Conservation (phyloP, 2,888 invertebrate genomes). For the Meteorus cinctellus region DNA sequence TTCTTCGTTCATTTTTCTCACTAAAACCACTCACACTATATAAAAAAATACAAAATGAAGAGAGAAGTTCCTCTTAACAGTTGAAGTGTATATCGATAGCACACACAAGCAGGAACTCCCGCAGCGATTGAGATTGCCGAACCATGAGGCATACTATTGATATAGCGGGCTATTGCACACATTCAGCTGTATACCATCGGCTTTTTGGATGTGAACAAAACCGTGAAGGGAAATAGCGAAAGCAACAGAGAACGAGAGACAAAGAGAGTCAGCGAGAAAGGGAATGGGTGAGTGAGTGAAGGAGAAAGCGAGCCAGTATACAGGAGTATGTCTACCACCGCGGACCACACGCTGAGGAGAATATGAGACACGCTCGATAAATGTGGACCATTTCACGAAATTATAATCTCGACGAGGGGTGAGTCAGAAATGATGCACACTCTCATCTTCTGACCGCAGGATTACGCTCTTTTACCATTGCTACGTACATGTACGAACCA, state of each 20-base stretch:
- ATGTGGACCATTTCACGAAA: constrained; percentile 46
- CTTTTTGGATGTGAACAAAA: constrained; percentile 15
- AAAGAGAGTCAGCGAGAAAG: constrained; percentile 25
- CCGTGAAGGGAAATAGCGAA: background rate
- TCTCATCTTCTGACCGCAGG: constrained; percentile 40
- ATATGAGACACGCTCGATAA: constrained; percentile 49
- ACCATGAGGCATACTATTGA: constrained; percentile 1
- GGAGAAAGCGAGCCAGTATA: background rate
- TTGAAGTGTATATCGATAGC: constrained; percentile 34
- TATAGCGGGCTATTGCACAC: constrained; percentile 13
- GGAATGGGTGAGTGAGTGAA: background rate
- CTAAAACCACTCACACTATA: background rate
- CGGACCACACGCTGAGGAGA: constrained; percentile 51
- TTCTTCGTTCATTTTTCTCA: background rate
- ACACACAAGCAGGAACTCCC: constrained; percentile 34
- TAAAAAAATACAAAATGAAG: background rate
- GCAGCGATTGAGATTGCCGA: constrained; percentile 42
- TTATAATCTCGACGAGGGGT: constrained; percentile 49
- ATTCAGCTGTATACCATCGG: constrained; percentile 2
- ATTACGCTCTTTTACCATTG: background rate
- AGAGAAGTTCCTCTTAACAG: constrained; percentile 3
- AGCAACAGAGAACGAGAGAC: background rate
- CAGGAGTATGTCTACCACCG: constrained; percentile 23
- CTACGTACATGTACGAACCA: background rate
- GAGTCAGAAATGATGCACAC: constrained; percentile 42